phyloP scores from a whole-genome alignment of 2,888 invertebrate species.

The Trissolcus japonicus region DNA sequence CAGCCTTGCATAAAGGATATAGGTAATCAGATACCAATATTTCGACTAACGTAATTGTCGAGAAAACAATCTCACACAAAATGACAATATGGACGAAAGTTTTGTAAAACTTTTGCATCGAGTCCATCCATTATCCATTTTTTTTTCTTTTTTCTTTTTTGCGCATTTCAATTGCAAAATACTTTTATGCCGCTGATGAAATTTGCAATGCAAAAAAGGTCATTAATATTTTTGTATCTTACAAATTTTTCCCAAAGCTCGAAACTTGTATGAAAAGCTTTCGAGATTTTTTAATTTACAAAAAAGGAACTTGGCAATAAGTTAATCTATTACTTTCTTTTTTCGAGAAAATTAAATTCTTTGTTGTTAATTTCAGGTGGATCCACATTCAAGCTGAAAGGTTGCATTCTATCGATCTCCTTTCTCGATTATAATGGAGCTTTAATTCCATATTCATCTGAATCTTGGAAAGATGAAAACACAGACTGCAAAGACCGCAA shows the following conservation, averaged over 20 bases:
- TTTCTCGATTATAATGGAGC: constrained; percentile 97
- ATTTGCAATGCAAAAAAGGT: too few relatives aligned
- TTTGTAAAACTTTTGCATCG: background rate
- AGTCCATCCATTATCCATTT: background rate
- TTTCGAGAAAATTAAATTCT: background rate
- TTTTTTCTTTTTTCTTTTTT: too few relatives aligned
- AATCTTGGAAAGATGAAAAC: constrained; percentile 94
- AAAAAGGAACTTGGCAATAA: background rate
- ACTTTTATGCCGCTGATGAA: too few relatives aligned
- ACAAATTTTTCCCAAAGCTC: background rate
- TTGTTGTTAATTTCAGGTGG: constrained; percentile 82
- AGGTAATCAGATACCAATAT: constrained; percentile 26
- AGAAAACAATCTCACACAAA: constrained; percentile 19
- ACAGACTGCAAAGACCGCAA: constrained; percentile 78
- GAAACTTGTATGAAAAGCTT: background rate
- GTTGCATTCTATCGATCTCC: constrained; percentile 94
- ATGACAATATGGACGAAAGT: background rate
- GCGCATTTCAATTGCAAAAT: background rate
- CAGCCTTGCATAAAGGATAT: background rate
- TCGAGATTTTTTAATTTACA: background rate
- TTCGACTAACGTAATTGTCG: constrained; percentile 22
- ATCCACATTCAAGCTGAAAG: constrained; percentile 96
- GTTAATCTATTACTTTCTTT: background rate
- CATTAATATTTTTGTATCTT: background rate
- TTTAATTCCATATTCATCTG: constrained; percentile 92